Conservation (phyloP, 2,888 invertebrate species). For the Drepanosiphum platanoidis region DNA sequence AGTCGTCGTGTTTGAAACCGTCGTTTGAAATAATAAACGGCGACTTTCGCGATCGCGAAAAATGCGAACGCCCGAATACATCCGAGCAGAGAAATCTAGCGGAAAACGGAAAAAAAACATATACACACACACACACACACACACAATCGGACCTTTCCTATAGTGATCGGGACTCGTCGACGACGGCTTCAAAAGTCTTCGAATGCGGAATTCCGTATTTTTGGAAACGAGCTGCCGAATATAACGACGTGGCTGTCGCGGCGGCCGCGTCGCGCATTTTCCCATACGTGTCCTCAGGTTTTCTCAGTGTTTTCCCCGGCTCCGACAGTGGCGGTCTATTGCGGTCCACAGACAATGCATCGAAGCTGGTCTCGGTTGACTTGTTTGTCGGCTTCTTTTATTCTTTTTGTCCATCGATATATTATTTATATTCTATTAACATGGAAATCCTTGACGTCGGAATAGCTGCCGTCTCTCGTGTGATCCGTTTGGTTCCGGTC, state of each 20-base stretch:
- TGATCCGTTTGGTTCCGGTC: conserved; percentile 59
- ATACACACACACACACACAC: no score
- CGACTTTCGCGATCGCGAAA: no score
- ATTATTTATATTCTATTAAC: conserved; percentile 62
- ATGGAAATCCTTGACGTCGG: conserved; percentile 61
- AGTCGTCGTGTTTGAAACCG: no score
- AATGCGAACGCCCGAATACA: no score
- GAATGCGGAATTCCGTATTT: conserved; percentile 4
- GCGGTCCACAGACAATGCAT: conserved; percentile 53
- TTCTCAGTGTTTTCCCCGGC: conserved; percentile 59
- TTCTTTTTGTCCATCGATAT: conserved; percentile 61
- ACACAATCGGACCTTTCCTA: no score
- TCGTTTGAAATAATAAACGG: no score
- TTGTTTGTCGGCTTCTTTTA: conserved; percentile 61
- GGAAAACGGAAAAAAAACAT: no score
- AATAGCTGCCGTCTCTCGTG: conserved; percentile 50
- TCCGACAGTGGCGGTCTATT: conserved; percentile 40
- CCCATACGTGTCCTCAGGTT: conserved; percentile 57
- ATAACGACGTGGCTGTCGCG: neutral
- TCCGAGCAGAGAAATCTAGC: no score
- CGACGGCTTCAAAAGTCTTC: no score
- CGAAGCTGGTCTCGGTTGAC: conserved; percentile 59
- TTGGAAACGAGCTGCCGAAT: conserved; percentile 3
- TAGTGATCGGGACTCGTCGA: no score
- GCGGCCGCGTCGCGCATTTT: conserved; percentile 30